phyloP scores from a whole-genome alignment of 30 jellyfish, hydroid and myxozoan genomes.

The Cassiopea andromeda region DNA sequence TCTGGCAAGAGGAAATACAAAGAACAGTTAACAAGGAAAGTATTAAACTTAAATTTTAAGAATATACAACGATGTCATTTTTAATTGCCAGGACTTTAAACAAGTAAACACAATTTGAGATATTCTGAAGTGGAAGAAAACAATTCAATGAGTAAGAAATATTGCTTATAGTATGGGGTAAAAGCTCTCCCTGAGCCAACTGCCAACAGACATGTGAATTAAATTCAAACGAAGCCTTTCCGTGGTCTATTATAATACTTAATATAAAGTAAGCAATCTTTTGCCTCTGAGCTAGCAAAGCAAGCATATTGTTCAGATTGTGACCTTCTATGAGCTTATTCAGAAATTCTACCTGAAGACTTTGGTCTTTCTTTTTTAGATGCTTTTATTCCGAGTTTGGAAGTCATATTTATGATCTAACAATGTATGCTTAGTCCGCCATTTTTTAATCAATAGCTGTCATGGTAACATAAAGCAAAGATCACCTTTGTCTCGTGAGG shows the following conservation, averaged over 20 bases:
- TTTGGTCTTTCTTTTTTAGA: slow-evolving; percentile 60
- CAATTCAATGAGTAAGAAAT: neutral
- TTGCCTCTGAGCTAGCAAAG: no score
- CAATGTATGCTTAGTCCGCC: neutral
- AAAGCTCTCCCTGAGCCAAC: no score
- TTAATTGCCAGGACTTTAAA: neutral
- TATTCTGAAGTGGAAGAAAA: neutral
- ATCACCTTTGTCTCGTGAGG: neutral
- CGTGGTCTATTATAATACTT: no score
- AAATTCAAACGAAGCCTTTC: no score
- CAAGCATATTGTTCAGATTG: no score
- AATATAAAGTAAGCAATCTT: no score
- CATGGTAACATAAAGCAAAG: neutral
- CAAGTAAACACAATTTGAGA: neutral
- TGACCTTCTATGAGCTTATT: no score
- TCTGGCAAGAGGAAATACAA: slow-evolving; percentile 18
- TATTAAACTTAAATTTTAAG: neutral
- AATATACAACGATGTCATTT: neutral
- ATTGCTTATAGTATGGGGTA: neutral
- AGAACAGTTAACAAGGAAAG: neutral
- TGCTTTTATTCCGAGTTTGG: slow-evolving; percentile 43
- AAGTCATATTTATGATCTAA: slow-evolving; percentile 25
- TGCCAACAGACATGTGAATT: no score
- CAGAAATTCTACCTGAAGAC: slow-evolving; percentile 37
- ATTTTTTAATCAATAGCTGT: neutral